Percentiles rank a stretch among this genome's conserved stretches.
phyloP scores from a whole-genome alignment of 1,140 invertebrate species.

The Melanaphis sacchari region DNA sequence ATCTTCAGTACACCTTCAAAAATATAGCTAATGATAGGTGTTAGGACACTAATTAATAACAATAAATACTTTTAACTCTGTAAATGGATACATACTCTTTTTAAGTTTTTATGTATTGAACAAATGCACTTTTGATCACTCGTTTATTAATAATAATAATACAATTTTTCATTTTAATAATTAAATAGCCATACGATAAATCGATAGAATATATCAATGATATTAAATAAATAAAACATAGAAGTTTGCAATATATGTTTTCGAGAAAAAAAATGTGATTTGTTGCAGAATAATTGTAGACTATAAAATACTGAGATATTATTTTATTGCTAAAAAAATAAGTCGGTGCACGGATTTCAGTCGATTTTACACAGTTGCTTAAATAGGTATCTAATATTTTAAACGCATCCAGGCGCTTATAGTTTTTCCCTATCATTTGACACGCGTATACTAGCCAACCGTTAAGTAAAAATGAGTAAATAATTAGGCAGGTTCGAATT shows the following conservation, averaged over 20 bases:
- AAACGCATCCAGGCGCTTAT: slow-evolving; percentile 44
- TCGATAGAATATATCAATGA: background rate
- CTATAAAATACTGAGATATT: background rate
- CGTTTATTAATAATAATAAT: background rate
- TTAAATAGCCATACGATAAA: too few relatives aligned
- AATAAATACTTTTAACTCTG: background rate
- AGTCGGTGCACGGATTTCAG: background rate
- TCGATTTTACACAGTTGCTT: slow-evolving; percentile 25
- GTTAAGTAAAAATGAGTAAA: slow-evolving; percentile 54
- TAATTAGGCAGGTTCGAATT: slow-evolving; percentile 23
- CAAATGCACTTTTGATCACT: background rate
- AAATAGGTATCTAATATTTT: slow-evolving; percentile 7
- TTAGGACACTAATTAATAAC: background rate
- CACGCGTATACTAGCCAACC: slow-evolving; percentile 43
- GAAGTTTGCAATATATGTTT: background rate
- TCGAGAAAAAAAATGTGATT: background rate
- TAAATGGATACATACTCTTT: background rate
- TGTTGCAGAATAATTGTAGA: background rate
- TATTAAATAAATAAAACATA: background rate
- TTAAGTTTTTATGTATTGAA: background rate
- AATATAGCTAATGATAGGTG: background rate
- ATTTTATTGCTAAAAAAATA: slow-evolving; percentile 17
- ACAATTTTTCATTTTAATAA: background rate
- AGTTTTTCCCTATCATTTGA: slow-evolving; percentile 38
- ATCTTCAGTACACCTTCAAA: background rate